phyloP scores from a whole-genome alignment of 2,113 vertebrate species.

The Pituophis catenifer region DNA sequence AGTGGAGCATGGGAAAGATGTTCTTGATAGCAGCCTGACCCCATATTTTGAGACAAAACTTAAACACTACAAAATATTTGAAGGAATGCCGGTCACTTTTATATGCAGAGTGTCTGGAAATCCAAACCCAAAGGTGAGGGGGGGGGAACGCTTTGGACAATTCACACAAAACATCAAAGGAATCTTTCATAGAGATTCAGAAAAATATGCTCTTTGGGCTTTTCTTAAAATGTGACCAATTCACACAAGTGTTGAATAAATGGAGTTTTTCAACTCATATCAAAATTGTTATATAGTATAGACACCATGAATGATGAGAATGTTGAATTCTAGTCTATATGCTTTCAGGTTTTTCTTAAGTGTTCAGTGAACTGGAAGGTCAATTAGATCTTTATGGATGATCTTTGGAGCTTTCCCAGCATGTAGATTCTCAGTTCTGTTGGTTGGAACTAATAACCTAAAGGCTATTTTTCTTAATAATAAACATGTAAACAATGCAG shows the following conservation, averaged over 20 bases:
- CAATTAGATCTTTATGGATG: background rate
- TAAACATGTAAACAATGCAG: background rate
- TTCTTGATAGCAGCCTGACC: slow-evolving; percentile 63
- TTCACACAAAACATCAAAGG: background rate
- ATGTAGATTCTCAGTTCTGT: background rate
- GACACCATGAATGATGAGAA: background rate
- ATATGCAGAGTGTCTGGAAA: slow-evolving; percentile 87
- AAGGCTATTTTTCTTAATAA: background rate
- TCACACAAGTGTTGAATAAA: background rate
- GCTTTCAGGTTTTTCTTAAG: background rate
- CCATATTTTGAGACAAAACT: slow-evolving; percentile 87
- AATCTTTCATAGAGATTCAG: background rate
- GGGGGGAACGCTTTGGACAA: background rate
- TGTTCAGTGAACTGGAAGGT: background rate
- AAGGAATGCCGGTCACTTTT: slow-evolving; percentile 95
- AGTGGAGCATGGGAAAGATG: slow-evolving; percentile 76
- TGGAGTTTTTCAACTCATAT: background rate
- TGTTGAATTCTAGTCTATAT: background rate
- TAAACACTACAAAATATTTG: slow-evolving; percentile 94
- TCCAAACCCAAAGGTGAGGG: slow-evolving; percentile 91
- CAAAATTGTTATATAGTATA: background rate
- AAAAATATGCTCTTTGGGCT: background rate
- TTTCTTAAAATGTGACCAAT: background rate
- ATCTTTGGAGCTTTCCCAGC: background rate
- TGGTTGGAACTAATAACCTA: background rate